phyloP scores from a whole-genome alignment of 2,888 invertebrate genomes.

The Allophyes oxyacanthae region DNA sequence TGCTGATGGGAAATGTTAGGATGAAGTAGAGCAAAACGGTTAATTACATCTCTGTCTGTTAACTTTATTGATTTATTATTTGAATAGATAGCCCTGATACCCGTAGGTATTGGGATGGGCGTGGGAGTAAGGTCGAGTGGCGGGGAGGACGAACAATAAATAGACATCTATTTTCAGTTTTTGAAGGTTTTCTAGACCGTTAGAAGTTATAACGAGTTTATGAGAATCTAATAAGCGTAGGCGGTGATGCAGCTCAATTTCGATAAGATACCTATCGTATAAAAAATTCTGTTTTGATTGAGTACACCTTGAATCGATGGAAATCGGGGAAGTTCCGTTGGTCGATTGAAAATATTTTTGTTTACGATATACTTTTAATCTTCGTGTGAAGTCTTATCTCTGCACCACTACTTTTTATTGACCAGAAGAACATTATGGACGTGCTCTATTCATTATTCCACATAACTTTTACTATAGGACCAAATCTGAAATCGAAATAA shows the following conservation, averaged over 20 bases:
- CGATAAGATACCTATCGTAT: conserved; percentile 16
- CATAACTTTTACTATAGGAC: neutral
- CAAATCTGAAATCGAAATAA: no score
- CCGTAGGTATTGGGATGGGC: no score
- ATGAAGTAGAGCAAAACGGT: neutral
- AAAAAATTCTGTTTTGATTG: conserved; percentile 18
- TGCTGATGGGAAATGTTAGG: neutral
- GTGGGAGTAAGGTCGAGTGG: no score
- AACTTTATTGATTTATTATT: conserved; percentile 28
- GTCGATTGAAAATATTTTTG: conserved; percentile 20
- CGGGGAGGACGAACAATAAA: conserved; percentile 16
- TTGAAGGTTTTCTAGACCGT: conserved; percentile 28
- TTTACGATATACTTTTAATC: conserved; percentile 14
- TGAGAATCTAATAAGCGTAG: conserved; percentile 5
- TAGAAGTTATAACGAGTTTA: conserved; percentile 16
- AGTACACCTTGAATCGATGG: conserved; percentile 19
- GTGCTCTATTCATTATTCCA: no score
- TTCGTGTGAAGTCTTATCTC: conserved; percentile 12
- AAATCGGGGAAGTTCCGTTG: conserved; percentile 19
- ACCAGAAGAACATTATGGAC: no score
- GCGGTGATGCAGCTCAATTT: conserved; percentile 8
- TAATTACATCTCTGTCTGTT: neutral
- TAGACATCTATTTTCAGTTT: conserved; percentile 28
- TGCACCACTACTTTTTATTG: conserved; percentile 9
- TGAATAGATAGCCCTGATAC: conserved; percentile 12